Evolutionary conservation across 2,888 invertebrate species (phyloP), one percentile per base, ranked within the genome.

Genomic region (Odontocolon sp.): DNA sequence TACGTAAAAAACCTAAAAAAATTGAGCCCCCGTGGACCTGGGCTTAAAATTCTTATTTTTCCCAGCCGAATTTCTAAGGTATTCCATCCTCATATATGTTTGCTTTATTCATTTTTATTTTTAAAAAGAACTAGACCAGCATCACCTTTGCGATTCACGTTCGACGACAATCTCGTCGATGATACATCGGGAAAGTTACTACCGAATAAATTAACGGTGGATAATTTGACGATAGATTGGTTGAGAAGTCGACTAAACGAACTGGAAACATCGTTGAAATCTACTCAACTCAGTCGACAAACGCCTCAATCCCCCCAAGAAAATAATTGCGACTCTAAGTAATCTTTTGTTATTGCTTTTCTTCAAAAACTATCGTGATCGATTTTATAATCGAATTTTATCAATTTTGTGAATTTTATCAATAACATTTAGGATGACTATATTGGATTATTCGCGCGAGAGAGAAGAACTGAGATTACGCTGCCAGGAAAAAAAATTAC

Each of bases 141-240:
- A 69, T 94, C 95, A 68, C 95, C 95, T 18, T 91, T 96, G 52
- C 93, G 94, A 79, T 97, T 98, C 87, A 94, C 94, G 63, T 98
- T 98, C 90, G 97, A 98, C 90, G 95, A 96, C 85, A 95, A 95
- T 83, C 92, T 98, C 75, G 95, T 97, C 33, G 96, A 97, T 86
- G 97, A 97, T 85, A 96, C 96, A 63, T 95, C 95, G 59, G 97
- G 97, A 5, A 96, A 96, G 90, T 92, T 97, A 57, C 93, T 95
- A 84, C 95, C 96, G n/a, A 96, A 96, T 91, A 95, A 95, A 87
- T 90, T 98, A 80, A 96, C 97, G 0, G 96, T 98, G 0, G 98
- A 98, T 90, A 98, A 98, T 90, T 93, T 98, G 28, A 98, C 98
- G 0, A 95, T 97, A 38, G 98, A 98, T 86, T 96, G 96, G 95